Conservation (phyloP, 1,140 invertebrate species). For the honey bee (Apis mellifera) region DNA sequence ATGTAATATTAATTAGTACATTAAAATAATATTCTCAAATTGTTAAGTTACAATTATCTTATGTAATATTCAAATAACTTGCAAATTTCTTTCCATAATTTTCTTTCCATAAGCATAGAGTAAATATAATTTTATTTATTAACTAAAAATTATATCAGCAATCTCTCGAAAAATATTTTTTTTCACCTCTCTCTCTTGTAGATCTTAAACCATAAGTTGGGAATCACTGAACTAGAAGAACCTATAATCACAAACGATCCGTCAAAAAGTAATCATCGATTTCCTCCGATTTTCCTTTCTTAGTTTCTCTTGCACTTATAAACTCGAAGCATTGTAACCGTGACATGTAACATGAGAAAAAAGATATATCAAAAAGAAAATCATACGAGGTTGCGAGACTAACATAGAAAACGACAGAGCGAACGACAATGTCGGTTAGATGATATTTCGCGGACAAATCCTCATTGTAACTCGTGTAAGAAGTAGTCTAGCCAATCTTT, state of each 20-base stretch:
- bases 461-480: slow-evolving; percentile 29
- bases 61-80: no score
- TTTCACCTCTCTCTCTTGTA: no score
- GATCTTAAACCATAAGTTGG: no score
- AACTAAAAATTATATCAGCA: no score
- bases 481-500: slow-evolving; percentile 38
- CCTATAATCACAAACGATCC: neutral
- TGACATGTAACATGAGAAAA: slow-evolving; percentile 28
- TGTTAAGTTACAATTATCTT: no score
- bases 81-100: no score
- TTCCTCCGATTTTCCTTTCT: neutral
- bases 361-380: neutral
- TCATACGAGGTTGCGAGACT: neutral
- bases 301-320: neutral
- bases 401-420: slow-evolving; percentile 23
- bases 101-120: no score
- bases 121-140: no score
- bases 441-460: slow-evolving; percentile 56
- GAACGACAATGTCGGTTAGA: slow-evolving; percentile 19
- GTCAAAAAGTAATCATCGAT: neutral
- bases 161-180: no score
- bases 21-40: no score
- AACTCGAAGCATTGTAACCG: neutral
- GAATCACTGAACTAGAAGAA: no score
- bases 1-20: no score